Evolutionary conservation across 2,888 invertebrate genomes (phyloP).

Genomic region (Empis livida): DNA sequence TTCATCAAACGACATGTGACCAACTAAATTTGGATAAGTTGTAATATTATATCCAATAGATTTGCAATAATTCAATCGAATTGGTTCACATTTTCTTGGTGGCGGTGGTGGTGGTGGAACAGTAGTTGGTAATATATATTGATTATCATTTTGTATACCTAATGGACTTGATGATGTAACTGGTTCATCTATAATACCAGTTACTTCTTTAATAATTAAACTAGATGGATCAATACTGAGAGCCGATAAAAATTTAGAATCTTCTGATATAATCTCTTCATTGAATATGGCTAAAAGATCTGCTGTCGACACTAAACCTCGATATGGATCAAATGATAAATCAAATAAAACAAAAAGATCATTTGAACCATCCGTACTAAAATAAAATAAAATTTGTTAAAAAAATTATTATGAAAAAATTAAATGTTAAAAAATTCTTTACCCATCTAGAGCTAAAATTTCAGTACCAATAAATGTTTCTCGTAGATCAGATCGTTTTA

Average conservation of each 20-base stretch:
- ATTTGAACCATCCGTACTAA: constrained; percentile 48
- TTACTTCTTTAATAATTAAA: constrained; percentile 46
- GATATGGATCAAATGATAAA: constrained; percentile 68
- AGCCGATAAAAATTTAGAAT: constrained; percentile 48
- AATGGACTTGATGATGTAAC: constrained; percentile 32
- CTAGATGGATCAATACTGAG: constrained; percentile 51
- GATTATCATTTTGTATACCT: constrained; percentile 18
- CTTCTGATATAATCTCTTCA: constrained; percentile 47
- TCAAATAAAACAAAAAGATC: constrained; percentile 76
- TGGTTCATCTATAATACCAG: constrained; percentile 31
- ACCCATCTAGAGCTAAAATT: constrained; percentile 77
- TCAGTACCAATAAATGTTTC: constrained; percentile 68
- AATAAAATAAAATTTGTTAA: constrained; percentile 6
- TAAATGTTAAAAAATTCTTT: constrained; percentile 24
- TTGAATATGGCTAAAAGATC: constrained; percentile 53
- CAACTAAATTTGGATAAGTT: constrained; percentile 64
- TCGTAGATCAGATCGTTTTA: constrained; percentile 58
- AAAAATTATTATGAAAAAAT: rapidly evolving
- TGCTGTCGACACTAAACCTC: constrained; percentile 48
- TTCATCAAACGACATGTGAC: constrained; percentile 46
- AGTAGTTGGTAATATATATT: constrained; percentile 33
- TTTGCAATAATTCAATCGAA: constrained; percentile 56
- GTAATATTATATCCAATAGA: constrained; percentile 65
- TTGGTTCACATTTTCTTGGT: constrained; percentile 51
- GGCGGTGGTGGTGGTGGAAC: constrained; percentile 40